A percentile compares a stretch with the other conserved stretches of the same genome.
phyloP scores from a whole-genome alignment of 64 coral and sea anemone genomes.

The Cladopsammia gracilis region DNA sequence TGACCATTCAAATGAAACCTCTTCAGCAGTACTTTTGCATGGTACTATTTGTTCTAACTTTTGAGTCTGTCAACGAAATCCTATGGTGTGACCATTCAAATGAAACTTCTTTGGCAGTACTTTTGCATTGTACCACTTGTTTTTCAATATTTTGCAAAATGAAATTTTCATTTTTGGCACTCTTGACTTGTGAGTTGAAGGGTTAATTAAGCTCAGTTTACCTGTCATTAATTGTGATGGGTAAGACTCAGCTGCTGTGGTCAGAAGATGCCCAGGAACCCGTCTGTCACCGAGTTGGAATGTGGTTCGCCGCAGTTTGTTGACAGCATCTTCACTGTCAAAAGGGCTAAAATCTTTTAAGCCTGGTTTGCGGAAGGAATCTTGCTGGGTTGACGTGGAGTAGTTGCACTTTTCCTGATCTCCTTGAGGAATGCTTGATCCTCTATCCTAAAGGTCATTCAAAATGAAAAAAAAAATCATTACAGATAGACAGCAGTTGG shows the following conservation, averaged over 20 bases:
- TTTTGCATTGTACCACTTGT: too few relatives aligned
- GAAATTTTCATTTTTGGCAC: too few relatives aligned
- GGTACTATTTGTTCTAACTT: too few relatives aligned
- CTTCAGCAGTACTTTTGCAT: too few relatives aligned
- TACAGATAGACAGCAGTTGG: too few relatives aligned
- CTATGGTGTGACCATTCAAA: too few relatives aligned
- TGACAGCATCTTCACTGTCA: slow-evolving; percentile 81
- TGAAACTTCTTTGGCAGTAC: too few relatives aligned
- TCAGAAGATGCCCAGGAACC: slow-evolving; percentile 63
- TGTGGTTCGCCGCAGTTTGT: slow-evolving; percentile 74
- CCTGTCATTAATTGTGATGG: slow-evolving; percentile 38
- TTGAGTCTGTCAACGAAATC: too few relatives aligned
- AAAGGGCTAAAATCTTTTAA: slow-evolving; percentile 52
- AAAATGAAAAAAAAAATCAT: too few relatives aligned
- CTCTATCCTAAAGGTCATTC: slow-evolving; percentile 63
- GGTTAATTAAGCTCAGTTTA: not conserved
- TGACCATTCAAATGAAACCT: too few relatives aligned
- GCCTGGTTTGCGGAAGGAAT: slow-evolving; percentile 64
- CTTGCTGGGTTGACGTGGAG: slow-evolving; percentile 86
- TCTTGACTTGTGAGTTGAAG: too few relatives aligned
- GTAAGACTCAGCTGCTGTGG: slow-evolving; percentile 83
- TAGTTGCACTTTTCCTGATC: slow-evolving; percentile 94
- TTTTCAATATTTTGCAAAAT: too few relatives aligned
- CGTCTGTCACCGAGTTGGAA: slow-evolving; percentile 91
- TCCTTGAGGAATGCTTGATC: slow-evolving; percentile 95